phyloP scores from a whole-genome alignment of 2,888 invertebrate species.

The Drosophila rellima region DNA sequence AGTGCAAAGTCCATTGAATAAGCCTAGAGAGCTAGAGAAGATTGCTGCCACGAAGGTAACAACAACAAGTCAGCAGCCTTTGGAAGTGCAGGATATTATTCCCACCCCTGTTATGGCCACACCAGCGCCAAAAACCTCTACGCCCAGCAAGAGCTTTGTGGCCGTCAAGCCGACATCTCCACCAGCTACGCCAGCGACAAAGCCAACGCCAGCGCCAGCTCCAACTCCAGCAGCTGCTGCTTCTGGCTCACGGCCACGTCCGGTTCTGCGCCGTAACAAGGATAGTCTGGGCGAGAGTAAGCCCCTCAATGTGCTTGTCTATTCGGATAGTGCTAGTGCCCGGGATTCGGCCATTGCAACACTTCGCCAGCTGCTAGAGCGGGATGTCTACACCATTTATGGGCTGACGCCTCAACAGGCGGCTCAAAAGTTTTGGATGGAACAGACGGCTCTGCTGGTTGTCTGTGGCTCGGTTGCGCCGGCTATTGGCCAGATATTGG shows the following conservation, averaged over 20 bases:
- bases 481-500: constrained; percentile 88
- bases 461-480: constrained; percentile 91
- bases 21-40: constrained; percentile 65
- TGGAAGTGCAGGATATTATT: constrained; percentile 42
- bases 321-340: constrained; percentile 91
- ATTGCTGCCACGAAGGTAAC: constrained; percentile 48
- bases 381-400: constrained; percentile 88
- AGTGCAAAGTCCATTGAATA: constrained; percentile 17
- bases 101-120: constrained; percentile 26
- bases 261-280: constrained; percentile 82
- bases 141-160: constrained; percentile 61
- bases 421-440: constrained; percentile 84
- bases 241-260: constrained; percentile 47
- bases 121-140: constrained; percentile 38
- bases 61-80: constrained; percentile 5
- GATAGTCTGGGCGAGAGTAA: constrained; percentile 86
- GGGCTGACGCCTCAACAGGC: constrained; percentile 86
- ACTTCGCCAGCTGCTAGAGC: constrained; percentile 89
- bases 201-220: background rate
- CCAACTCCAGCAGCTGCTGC: constrained; percentile 40
- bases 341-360: constrained; percentile 91
- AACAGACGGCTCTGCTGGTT: constrained; percentile 90
- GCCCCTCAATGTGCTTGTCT: constrained; percentile 93
- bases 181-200: background rate
- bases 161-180: constrained; percentile 60